Conservation (phyloP, 2,797 vertebrate species). For the Diplodus sargus region DNA sequence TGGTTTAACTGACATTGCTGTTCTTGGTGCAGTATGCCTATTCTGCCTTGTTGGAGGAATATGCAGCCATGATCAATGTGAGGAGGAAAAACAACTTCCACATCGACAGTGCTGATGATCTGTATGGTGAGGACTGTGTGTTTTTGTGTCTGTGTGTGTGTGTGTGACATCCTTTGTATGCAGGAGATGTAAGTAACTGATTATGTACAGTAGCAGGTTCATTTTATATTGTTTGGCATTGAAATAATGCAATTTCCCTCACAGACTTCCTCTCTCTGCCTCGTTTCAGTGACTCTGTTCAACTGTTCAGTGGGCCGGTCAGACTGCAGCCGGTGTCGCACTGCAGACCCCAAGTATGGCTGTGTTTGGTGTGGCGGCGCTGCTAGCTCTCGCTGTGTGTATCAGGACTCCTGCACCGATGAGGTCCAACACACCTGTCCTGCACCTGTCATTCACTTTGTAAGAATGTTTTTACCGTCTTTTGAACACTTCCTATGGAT, state of each 20-base stretch:
- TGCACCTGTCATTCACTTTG: constrained; percentile 92
- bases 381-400: constrained; percentile 86
- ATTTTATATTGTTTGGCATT: neutral
- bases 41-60: constrained; percentile 86
- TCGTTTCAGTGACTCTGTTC: constrained; percentile 90
- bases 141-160: neutral
- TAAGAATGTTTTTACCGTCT: constrained; percentile 73
- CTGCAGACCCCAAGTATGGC: constrained; percentile 88
- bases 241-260: neutral
- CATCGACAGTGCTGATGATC: constrained; percentile 91
- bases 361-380: constrained; percentile 94
- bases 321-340: constrained; percentile 96
- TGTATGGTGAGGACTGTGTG: constrained; percentile 85
- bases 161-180: neutral
- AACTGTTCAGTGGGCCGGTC: constrained; percentile 95
- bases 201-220: too few relatives aligned
- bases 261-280: neutral
- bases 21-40: constrained; percentile 89
- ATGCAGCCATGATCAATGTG: constrained; percentile 88
- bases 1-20: neutral
- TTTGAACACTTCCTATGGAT: neutral
- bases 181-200: neutral
- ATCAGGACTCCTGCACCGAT: constrained; percentile 87
- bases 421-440: constrained; percentile 90
- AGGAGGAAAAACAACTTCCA: constrained; percentile 87